Percentiles rank a stretch among this genome's conserved stretches.
These are phyloP conservation scores for Lates calcarifer DNA, from an alignment of 2,113 vertebrate species.

Conservation along the genomic window DNA sequence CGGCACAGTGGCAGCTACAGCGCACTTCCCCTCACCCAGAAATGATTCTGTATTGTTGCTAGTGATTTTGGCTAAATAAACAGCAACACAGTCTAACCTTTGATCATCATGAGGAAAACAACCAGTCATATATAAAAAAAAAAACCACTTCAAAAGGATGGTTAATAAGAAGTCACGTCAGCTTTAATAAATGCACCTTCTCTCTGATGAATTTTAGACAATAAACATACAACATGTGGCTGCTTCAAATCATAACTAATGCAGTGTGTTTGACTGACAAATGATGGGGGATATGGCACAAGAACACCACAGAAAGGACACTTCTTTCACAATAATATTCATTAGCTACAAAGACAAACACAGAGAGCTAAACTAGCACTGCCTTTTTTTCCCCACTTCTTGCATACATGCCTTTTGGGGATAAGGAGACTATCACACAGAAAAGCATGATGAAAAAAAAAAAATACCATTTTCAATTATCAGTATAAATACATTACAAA, in stretches of 20 bases:
- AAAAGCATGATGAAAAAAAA: too few relatives aligned
- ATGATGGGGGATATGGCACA: not conserved
- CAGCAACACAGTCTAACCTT: not conserved
- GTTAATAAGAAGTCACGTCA: not conserved
- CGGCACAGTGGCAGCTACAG: conserved; percentile 32
- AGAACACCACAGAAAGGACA: not conserved
- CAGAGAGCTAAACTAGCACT: not conserved
- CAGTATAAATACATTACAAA: too few relatives aligned
- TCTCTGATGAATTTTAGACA: not conserved
- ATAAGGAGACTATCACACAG: too few relatives aligned
- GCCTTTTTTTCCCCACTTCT: too few relatives aligned
- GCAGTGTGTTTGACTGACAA: too few relatives aligned
- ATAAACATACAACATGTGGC: not conserved
- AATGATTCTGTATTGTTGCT: not conserved
- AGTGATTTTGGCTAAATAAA: conserved; percentile 19
- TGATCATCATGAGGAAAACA: not conserved
- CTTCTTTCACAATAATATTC: too few relatives aligned
- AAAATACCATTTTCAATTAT: too few relatives aligned
- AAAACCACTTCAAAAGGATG: not conserved
- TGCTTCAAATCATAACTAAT: too few relatives aligned
- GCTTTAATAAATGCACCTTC: not conserved
- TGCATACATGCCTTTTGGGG: too few relatives aligned
- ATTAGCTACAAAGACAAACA: too few relatives aligned
- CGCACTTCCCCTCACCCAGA: not conserved
- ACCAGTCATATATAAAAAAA: not conserved